Evolutionary conservation across 2,113 vertebrate genomes (phyloP).

Genomic region (Thymallus thymallus): DNA sequence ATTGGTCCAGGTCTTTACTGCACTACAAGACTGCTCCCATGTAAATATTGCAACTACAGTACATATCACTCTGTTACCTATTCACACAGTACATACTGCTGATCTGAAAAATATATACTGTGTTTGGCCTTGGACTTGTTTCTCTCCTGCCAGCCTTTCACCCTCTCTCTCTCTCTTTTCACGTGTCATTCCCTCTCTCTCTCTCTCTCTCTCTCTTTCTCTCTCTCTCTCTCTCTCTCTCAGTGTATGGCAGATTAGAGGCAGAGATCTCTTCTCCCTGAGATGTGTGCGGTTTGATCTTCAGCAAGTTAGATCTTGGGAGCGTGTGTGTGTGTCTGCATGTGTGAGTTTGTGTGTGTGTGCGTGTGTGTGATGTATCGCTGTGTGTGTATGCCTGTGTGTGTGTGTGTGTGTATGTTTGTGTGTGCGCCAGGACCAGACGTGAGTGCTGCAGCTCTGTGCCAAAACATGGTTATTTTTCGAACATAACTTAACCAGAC

Average conservation of each 20-base stretch:
- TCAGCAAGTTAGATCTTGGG: slow-evolving; percentile 57
- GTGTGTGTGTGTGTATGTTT: background rate
- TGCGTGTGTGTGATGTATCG: background rate
- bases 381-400: background rate
- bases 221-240: slow-evolving; percentile 35
- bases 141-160: background rate
- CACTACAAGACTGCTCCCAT: too few relatives aligned
- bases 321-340: slow-evolving; percentile 27
- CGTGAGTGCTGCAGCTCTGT: too few relatives aligned
- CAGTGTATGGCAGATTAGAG: slow-evolving; percentile 43
- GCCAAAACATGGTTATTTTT: too few relatives aligned
- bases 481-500: too few relatives aligned
- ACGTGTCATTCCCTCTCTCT: background rate
- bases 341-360: slow-evolving; percentile 5
- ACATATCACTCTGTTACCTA: background rate
- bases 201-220: slow-evolving; percentile 24
- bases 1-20: too few relatives aligned
- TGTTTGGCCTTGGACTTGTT: slow-evolving; percentile 20
- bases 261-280: slow-evolving; percentile 59
- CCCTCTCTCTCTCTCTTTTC: background rate
- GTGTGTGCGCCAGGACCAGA: too few relatives aligned
- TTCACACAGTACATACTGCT: background rate
- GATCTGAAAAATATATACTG: background rate
- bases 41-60: too few relatives aligned
- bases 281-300: slow-evolving; percentile 64